Base-by-base conservation (phyloP, 2,797 vertebrate species). In the Hippocampus kuda region DNA sequence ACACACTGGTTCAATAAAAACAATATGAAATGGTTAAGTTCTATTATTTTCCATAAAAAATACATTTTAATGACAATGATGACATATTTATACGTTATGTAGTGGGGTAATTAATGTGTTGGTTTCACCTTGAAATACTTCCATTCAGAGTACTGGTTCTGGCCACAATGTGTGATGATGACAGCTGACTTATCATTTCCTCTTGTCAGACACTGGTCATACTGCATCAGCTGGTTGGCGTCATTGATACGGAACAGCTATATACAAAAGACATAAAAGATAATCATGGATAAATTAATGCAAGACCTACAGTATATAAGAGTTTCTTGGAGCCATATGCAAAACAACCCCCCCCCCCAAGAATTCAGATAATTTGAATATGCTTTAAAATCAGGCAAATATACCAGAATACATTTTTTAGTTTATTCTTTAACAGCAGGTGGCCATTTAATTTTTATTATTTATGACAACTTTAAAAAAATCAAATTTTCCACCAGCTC, bases 181-280 rank as follows among this genome's bases (percentile, higher is more conserved):
- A 98, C 80, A 54, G 93, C 92, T 9, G 92, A 88, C 70, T 91
- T 93, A 70, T 97, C 95, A 0, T 78, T 4, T 54, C 92, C 94
- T 84, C 88, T 94, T 24, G 92, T 93, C 87, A 99, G 85, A 83
- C 97, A 99, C 84, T 99, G 97, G 79, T 98, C 97, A 0, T 99
- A 98, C 76, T 99, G 97, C 95, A 99, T 98, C 74, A 99, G 84
- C 80, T 99, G 97, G 85, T 95, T 95, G 1, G 94, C 97, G 84
- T 98, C 94, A 18, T 99, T 99, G 80, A 99, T 94, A 81, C 97
- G 91, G 86, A 99, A 99, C 78, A 99, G 90, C 97, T 99, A 63
- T 24, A 74, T 42, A 68, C 44, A 49, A 70, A 41, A 71, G n/a
- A 65, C 68, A 64, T 41, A 68, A 27, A 27, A 27, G 10, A 27